Evolutionary conservation across 2,888 invertebrate species (phyloP).

Genomic region (Epinotia bilunana): DNA sequence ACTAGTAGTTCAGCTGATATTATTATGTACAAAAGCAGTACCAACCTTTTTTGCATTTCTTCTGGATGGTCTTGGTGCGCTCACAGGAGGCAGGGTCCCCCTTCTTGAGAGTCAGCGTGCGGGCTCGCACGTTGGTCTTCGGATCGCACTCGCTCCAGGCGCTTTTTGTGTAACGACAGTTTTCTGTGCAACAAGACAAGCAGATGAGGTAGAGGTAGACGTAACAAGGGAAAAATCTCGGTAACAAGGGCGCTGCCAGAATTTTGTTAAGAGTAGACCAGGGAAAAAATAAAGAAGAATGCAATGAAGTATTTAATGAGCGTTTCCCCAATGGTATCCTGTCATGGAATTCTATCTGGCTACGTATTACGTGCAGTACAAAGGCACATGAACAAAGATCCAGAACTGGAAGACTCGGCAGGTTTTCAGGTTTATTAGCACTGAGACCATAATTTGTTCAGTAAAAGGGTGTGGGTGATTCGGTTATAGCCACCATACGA

Average conservation of each 20-base stretch:
- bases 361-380: no score
- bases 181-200: constrained; percentile 73
- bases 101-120: constrained; percentile 93
- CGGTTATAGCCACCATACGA: no score
- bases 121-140: constrained; percentile 91
- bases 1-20: no score
- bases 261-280: neutral
- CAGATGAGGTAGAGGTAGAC: neutral
- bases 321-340: no score
- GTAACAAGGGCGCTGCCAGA: neutral
- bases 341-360: no score
- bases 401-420: no score
- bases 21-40: neutral
- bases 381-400: no score
- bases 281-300: neutral
- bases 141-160: constrained; percentile 95
- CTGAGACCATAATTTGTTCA: no score
- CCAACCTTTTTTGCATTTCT: constrained; percentile 96
- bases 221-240: neutral
- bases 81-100: constrained; percentile 92
- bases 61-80: constrained; percentile 92
- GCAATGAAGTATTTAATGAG: neutral
- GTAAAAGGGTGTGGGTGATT: no score
- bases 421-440: no score
- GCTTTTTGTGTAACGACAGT: constrained; percentile 94